Conservation (phyloP, 2,797 vertebrate genomes). For the Ataeniobius toweri region DNA sequence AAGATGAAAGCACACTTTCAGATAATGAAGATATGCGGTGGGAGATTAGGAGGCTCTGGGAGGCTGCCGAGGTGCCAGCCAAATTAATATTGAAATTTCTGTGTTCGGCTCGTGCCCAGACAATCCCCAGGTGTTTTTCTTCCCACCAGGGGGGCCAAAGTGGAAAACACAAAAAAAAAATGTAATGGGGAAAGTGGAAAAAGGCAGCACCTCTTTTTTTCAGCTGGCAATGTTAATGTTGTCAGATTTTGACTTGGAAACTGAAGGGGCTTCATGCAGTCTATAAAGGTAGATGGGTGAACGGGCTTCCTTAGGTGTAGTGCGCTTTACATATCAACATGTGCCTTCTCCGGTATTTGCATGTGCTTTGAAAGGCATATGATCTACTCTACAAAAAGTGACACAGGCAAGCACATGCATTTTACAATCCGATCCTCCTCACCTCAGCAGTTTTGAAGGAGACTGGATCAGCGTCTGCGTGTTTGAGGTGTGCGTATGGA, state of each 20-base stretch:
- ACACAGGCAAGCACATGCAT: conserved; percentile 16
- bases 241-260: conserved; percentile 30
- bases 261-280: conserved; percentile 5
- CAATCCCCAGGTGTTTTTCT: conserved; percentile 66
- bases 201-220: conserved; percentile 37
- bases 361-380: conserved; percentile 39
- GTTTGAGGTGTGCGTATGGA: conserved; percentile 58
- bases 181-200: conserved; percentile 43
- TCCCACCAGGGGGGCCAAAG: conserved; percentile 56
- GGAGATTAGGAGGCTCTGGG: conserved; percentile 69
- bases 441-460: conserved; percentile 46
- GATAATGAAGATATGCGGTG: conserved; percentile 78
- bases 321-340: conserved; percentile 29
- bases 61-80: conserved; percentile 64
- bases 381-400: conserved; percentile 32
- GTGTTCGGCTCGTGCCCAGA: conserved; percentile 74
- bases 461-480: conserved; percentile 47
- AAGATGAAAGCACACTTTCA: conserved; percentile 80
- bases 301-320: conserved; percentile 14
- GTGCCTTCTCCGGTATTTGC: conserved; percentile 35
- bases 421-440: conserved; percentile 53
- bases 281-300: background rate
- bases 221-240: conserved; percentile 58
- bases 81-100: conserved; percentile 80
- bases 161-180: conserved; percentile 75